A percentile compares a stretch with the other conserved stretches of the same genome.
phyloP scores from a whole-genome alignment of 2,113 vertebrate genomes.

The Atherinomorus stipes region DNA sequence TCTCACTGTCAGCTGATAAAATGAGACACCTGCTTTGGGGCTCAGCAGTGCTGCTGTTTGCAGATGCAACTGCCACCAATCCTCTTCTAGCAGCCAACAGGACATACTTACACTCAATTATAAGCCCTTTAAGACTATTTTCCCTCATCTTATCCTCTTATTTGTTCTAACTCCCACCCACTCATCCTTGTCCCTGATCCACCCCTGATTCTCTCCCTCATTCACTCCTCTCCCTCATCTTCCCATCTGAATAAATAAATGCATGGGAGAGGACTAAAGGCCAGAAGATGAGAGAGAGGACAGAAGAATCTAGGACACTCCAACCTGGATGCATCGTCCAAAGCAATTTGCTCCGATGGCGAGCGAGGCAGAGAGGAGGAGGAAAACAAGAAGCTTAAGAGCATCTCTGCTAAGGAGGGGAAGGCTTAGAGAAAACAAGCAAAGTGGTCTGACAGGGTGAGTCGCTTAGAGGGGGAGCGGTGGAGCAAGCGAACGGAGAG shows the following conservation, averaged over 20 bases:
- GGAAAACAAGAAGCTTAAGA: constrained; percentile 74
- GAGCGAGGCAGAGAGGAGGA: constrained; percentile 46
- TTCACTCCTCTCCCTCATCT: neutral
- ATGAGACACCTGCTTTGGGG: too few relatives aligned
- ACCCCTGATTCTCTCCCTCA: constrained; percentile 16
- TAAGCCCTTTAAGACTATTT: constrained; percentile 56
- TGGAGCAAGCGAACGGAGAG: constrained; percentile 3
- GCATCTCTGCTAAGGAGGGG: constrained; percentile 70
- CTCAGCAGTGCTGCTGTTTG: neutral
- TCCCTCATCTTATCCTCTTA: constrained; percentile 55
- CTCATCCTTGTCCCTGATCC: constrained; percentile 23
- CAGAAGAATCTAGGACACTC: constrained; percentile 77
- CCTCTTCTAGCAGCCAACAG: constrained; percentile 31
- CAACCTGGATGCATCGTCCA: constrained; percentile 74
- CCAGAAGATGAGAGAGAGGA: constrained; percentile 23
- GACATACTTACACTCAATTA: constrained; percentile 43
- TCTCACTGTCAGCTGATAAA: neutral
- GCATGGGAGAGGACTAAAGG: constrained; percentile 46
- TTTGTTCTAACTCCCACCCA: constrained; percentile 40
- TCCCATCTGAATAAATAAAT: constrained; percentile 71
- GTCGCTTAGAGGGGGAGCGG: constrained; percentile 16
- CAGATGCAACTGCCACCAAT: constrained; percentile 44
- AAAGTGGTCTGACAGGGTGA: constrained; percentile 60
- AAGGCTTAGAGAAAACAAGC: constrained; percentile 68
- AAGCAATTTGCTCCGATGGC: constrained; percentile 71